phyloP scores from a whole-genome alignment of 2,113 vertebrate species.

The Puffinus mauretanicus region DNA sequence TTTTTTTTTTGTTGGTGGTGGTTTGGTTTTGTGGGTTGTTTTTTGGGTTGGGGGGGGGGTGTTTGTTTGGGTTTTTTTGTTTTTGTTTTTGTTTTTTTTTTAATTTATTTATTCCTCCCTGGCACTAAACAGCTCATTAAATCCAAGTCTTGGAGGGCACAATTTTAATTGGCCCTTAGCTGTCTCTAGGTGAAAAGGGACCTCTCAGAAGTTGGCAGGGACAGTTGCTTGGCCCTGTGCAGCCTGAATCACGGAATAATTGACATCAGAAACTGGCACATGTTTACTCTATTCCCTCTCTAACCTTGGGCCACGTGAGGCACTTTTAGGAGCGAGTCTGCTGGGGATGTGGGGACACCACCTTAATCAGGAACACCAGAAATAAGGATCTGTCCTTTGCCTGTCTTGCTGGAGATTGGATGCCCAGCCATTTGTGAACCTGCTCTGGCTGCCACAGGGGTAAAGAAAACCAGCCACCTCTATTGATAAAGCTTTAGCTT shows the following conservation, averaged over 20 bases:
- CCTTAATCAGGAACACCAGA: neutral
- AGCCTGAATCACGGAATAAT: neutral
- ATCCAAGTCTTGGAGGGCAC: neutral
- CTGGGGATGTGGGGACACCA: neutral
- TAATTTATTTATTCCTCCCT: neutral
- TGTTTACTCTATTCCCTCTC: neutral
- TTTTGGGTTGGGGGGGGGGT: too few relatives aligned
- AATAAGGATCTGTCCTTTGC: neutral
- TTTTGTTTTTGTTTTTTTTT: neutral
- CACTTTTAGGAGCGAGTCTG: neutral
- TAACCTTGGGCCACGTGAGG: neutral
- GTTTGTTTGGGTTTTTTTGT: neutral
- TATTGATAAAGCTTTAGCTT: neutral
- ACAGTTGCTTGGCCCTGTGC: neutral
- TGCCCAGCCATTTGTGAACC: neutral
- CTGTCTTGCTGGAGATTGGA: neutral
- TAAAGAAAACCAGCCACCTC: neutral
- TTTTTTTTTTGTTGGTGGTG: neutral
- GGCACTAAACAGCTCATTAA: conserved; percentile 20
- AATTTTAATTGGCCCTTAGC: conserved; percentile 35
- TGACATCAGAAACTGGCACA: neutral
- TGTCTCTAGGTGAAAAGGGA: neutral
- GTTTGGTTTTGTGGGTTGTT: too few relatives aligned
- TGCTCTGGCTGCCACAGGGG: neutral
- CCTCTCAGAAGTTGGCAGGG: neutral